Percentiles rank a stretch among this genome's conserved stretches.
Conservation (phyloP, 2,888 invertebrate species). For the Xestia xanthographa region DNA sequence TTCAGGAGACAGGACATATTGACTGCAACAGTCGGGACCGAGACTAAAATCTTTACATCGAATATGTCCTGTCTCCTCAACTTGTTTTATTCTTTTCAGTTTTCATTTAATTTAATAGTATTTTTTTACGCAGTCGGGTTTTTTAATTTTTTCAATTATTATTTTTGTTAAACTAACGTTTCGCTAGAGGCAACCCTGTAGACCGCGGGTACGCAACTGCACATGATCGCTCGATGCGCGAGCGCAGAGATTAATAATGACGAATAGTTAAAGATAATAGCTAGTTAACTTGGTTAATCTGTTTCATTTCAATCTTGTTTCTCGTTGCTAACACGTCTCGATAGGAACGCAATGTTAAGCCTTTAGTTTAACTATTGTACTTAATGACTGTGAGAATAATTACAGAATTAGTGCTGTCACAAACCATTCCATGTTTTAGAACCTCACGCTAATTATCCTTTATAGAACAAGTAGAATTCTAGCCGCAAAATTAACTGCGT, state of each 20-base stretch:
- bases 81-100: no score
- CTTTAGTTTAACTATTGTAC: slow-evolving; percentile 40
- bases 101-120: no score
- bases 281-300: slow-evolving; percentile 66
- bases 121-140: no score
- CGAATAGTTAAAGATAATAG: slow-evolving; percentile 70
- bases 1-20: no score
- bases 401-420: slow-evolving; percentile 11
- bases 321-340: slow-evolving; percentile 46
- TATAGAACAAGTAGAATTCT: slow-evolving; percentile 14
- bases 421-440: slow-evolving; percentile 6
- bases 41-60: no score
- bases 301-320: slow-evolving; percentile 63
- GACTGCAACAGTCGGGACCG: no score
- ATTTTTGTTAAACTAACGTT: not conserved
- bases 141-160: no score
- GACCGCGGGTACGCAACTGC: slow-evolving; percentile 46
- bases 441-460: slow-evolving; percentile 16
- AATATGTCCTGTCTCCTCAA: no score
- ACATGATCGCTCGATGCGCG: slow-evolving; percentile 63
- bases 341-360: slow-evolving; percentile 41
- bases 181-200: slow-evolving; percentile 49
- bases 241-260: slow-evolving; percentile 73
- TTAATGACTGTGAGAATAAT: slow-evolving; percentile 43
- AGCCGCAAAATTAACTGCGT: slow-evolving; percentile 19